Conservation (phyloP, 2,113 vertebrate species). For the Hypanus sabinus region DNA sequence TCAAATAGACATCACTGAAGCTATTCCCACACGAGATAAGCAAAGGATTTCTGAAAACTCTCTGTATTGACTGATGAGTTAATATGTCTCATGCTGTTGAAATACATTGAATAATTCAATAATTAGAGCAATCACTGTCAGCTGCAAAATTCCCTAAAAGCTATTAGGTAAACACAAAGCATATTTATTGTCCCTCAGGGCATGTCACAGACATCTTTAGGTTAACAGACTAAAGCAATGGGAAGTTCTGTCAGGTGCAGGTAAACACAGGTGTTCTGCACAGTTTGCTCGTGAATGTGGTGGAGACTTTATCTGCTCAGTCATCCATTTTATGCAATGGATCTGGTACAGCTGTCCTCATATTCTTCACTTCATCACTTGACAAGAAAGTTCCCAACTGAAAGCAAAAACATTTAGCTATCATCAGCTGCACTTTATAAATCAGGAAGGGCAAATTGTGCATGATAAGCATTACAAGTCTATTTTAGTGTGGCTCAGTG, state of each 20-base stretch:
- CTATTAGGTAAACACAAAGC: conserved; percentile 46
- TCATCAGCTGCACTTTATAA: neutral
- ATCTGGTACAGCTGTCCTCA: neutral
- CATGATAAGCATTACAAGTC: neutral
- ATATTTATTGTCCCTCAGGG: conserved; percentile 45
- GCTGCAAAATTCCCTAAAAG: conserved; percentile 49
- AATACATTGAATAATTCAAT: conserved; percentile 49
- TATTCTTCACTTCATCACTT: neutral
- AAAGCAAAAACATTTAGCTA: neutral
- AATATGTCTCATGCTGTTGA: conserved; percentile 43
- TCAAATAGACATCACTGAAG: neutral
- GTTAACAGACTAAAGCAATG: conserved; percentile 38
- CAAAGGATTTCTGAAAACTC: conserved; percentile 11
- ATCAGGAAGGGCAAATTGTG: neutral
- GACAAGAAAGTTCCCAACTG: neutral
- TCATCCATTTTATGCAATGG: conserved; percentile 22
- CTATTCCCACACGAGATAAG: neutral
- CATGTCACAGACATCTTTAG: conserved; percentile 43
- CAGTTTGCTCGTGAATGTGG: neutral
- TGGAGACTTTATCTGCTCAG: conserved; percentile 22
- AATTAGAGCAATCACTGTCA: conserved; percentile 54
- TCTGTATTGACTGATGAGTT: conserved; percentile 42
- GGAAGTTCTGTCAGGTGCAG: conserved; percentile 31
- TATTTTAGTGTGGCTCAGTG: neutral
- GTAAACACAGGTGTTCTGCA: conserved; percentile 40